Conservation (phyloP, 2,797 vertebrate species). For the Pangasius sanitwongsei region DNA sequence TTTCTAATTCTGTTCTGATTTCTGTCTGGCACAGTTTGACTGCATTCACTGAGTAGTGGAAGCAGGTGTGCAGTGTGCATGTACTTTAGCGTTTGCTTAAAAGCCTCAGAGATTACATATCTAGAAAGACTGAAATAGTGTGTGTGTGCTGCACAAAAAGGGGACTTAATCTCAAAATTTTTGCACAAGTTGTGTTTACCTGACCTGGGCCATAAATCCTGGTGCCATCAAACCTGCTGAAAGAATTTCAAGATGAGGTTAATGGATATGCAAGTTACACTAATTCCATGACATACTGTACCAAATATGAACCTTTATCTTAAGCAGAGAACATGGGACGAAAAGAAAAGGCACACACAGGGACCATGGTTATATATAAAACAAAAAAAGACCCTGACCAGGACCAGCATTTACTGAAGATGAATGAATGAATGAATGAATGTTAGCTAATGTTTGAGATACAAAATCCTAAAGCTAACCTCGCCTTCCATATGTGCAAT, state of each 20-base stretch:
- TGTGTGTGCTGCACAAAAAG: background rate
- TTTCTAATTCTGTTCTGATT: background rate
- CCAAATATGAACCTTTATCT: background rate
- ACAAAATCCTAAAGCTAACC: background rate
- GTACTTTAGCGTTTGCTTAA: constrained; percentile 23
- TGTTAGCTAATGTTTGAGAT: background rate
- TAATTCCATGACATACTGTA: background rate
- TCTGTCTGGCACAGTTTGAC: background rate
- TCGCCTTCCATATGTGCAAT: background rate
- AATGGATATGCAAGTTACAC: background rate
- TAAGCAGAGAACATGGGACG: background rate
- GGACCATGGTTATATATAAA: background rate
- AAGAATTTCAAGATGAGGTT: constrained; percentile 4
- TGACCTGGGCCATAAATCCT: constrained; percentile 18
- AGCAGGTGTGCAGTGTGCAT: constrained; percentile 13
- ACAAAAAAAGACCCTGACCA: background rate
- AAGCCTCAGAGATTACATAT: constrained; percentile 22
- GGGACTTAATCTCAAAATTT: constrained; percentile 4
- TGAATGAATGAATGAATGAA: background rate
- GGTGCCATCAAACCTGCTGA: background rate
- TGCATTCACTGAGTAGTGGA: background rate
- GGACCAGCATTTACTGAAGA: background rate
- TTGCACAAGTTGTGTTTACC: constrained; percentile 5
- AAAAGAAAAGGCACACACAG: background rate
- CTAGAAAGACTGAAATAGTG: background rate